Evolutionary conservation across 2,797 vertebrate species (phyloP).

Genomic region (Heliangelus exortis): DNA sequence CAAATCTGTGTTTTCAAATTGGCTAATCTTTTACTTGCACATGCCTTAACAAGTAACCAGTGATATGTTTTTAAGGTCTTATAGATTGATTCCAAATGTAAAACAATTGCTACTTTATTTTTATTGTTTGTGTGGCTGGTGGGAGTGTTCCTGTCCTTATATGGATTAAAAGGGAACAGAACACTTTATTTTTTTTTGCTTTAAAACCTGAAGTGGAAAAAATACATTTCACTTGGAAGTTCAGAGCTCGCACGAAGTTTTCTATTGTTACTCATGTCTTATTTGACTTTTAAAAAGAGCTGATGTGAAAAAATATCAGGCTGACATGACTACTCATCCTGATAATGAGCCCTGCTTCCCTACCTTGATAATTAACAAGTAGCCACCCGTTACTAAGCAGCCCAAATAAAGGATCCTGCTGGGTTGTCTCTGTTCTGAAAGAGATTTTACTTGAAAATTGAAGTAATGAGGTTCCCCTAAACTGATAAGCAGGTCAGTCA

Average conservation of each 20-base stretch:
- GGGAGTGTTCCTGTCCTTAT: not conserved
- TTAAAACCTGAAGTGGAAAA: not conserved
- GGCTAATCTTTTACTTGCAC: not conserved
- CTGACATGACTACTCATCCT: slow-evolving; percentile 85
- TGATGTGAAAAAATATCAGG: slow-evolving; percentile 79
- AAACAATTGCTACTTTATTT: slow-evolving; percentile 13
- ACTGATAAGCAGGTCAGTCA: slow-evolving; percentile 54
- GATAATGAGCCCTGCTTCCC: slow-evolving; percentile 78
- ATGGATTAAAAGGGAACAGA: not conserved
- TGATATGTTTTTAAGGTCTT: slow-evolving; percentile 1
- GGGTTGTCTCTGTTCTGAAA: slow-evolving; percentile 57
- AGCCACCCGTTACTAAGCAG: slow-evolving; percentile 75
- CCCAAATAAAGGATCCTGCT: slow-evolving; percentile 58
- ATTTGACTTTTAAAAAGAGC: slow-evolving; percentile 72
- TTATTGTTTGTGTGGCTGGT: not conserved
- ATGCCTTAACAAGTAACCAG: slow-evolving; percentile 20
- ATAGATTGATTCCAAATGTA: slow-evolving; percentile 1
- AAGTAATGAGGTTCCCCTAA: slow-evolving; percentile 69
- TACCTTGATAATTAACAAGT: slow-evolving; percentile 79
- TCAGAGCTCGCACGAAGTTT: slow-evolving; percentile 1
- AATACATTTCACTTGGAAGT: not conserved
- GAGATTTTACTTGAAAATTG: slow-evolving; percentile 62
- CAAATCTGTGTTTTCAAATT: slow-evolving; percentile 8
- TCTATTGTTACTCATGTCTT: slow-evolving; percentile 26
- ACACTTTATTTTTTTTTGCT: not conserved